Evolutionary conservation across 2,888 invertebrate genomes (phyloP).

Genomic region (Eugnorisma glareosa): DNA sequence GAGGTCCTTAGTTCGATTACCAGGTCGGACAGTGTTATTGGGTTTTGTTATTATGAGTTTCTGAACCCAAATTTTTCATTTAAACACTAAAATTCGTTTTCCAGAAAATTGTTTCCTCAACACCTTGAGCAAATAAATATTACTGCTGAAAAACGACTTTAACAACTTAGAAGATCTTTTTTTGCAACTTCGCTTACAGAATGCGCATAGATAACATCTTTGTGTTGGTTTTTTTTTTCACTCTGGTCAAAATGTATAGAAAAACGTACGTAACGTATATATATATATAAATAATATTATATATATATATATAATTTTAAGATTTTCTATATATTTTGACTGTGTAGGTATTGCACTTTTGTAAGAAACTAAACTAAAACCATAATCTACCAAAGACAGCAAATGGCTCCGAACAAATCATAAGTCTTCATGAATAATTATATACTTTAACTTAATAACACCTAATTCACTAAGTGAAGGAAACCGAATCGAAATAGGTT

Average conservation of each 20-base stretch:
- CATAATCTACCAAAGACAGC: background rate
- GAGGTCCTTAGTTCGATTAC: background rate
- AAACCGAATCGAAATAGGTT: slow-evolving; percentile 26
- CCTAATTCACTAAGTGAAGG: background rate
- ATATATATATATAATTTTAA: no score
- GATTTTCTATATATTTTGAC: no score
- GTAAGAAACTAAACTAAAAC: no score
- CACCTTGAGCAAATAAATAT: background rate
- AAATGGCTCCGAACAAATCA: background rate
- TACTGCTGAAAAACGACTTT: background rate
- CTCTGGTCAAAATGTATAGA: no score
- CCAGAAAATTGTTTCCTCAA: background rate
- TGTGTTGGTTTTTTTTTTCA: no score
- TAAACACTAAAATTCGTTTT: no score
- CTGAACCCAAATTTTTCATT: no score
- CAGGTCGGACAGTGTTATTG: background rate
- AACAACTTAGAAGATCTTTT: background rate
- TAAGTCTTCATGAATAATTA: background rate
- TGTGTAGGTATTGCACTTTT: no score
- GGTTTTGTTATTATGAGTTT: background rate
- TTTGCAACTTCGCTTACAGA: background rate
- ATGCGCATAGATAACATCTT: background rate
- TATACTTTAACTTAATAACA: no score
- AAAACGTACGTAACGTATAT: no score
- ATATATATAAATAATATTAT: no score